Conservation (phyloP, 2,888 invertebrate genomes). For the Agonopterix heracliana region DNA sequence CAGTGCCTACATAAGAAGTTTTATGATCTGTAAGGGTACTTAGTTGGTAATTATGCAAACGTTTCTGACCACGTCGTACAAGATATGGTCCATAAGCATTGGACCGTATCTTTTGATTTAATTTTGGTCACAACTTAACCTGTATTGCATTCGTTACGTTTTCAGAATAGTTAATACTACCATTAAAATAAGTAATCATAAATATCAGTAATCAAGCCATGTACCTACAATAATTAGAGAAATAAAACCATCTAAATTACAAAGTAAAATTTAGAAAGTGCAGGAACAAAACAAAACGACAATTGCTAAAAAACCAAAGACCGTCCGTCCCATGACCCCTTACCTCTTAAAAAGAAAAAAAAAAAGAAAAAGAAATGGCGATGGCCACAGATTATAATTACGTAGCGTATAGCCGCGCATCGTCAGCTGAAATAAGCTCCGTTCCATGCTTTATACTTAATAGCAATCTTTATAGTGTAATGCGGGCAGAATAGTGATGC, state of each 20-base stretch:
- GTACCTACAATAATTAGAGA: no score
- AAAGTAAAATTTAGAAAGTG: constrained; percentile 63
- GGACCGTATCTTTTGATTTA: no score
- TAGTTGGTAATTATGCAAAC: no score
- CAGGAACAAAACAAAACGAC: constrained; percentile 40
- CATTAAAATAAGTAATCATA: no score
- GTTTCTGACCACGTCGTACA: no score
- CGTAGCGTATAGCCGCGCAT: constrained; percentile 46
- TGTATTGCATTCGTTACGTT: no score
- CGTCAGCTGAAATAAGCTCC: constrained; percentile 59
- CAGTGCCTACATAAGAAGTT: no score
- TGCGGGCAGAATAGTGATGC: constrained; percentile 57
- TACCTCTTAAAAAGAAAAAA: constrained; percentile 39
- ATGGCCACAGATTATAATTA: constrained; percentile 64
- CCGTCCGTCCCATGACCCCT: constrained; percentile 49
- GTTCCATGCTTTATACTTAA: constrained; percentile 63
- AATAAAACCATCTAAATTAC: constrained; percentile 19
- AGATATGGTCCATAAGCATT: no score
- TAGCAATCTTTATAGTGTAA: constrained; percentile 72
- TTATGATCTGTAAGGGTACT: no score
- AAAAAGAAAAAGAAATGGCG: constrained; percentile 50
- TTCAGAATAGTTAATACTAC: no score
- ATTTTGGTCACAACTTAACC: no score
- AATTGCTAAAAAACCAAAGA: constrained; percentile 43
- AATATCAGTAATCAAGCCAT: no score